phyloP scores from a whole-genome alignment of 92 coral and sea anemone species.

The Scolanthus callimorphus region DNA sequence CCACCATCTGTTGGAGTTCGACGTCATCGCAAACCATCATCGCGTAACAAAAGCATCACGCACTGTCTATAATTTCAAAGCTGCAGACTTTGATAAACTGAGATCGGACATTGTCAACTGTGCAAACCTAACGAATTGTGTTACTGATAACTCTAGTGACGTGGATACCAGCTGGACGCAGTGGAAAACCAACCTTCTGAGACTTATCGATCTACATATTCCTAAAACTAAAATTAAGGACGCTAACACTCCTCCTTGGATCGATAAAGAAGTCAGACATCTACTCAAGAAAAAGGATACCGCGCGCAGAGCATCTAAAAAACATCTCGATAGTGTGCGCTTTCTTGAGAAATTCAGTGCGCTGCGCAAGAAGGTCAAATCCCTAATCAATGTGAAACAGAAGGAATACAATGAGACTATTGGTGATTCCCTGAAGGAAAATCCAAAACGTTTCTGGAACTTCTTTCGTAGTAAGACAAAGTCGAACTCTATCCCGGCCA shows the following conservation, averaged over 20 bases:
- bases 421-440: conserved; percentile 26
- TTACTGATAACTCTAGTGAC: background rate
- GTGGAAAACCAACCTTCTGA: conserved; percentile 19
- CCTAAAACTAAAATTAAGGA: conserved; percentile 20
- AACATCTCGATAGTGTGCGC: conserved; percentile 2
- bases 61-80: too few species aligned
- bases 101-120: background rate
- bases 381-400: conserved; percentile 5
- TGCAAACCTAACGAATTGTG: background rate
- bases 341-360: conserved; percentile 17
- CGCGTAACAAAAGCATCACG: too few species aligned
- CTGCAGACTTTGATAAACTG: background rate
- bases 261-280: conserved; percentile 17
- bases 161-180: conserved; percentile 9
- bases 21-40: background rate
- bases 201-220: conserved; percentile 5
- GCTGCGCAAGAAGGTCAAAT: conserved; percentile 2
- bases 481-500: conserved; percentile 12
- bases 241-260: conserved; percentile 27
- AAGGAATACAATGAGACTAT: conserved; percentile 27
- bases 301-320: conserved; percentile 29
- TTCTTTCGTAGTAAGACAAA: conserved; percentile 22
- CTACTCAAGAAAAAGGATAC: conserved; percentile 48
- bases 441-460: conserved; percentile 30
- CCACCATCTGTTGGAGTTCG: background rate